Evolutionary conservation across 2,888 invertebrate species (phyloP), one percentile per base, ranked within the genome.

Genomic region (Chironomus riparius): DNA sequence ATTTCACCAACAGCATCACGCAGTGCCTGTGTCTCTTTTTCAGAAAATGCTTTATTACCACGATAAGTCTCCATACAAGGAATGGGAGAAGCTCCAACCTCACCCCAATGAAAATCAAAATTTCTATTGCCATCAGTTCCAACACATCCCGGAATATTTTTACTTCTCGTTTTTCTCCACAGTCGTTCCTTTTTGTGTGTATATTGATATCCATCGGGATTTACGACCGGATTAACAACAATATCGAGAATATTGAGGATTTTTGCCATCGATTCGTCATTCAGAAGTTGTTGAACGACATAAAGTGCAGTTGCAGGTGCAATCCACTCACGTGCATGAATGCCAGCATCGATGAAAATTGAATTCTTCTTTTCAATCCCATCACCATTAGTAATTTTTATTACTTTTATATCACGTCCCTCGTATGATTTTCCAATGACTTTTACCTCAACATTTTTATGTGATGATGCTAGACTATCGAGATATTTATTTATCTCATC

Each of bases 261-360:
- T 0, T 81, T 79, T 68, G 80, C 80, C 77, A 10, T 38, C 38
- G 82, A 83, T 5, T 82, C 80, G 79, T 90, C 87, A 79, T 87
- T 87, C 0, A 89, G 85, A 78, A 92, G 81, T 80, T 91, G 89
- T 77, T 87, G 85, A 77, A 91, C 89, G 76, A 89, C 85, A 81
- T 89, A 91, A 0, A 90, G 83, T 0, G 89, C 89, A 0, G 87
- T 85, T 0, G 90, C 87, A 0, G 90, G 88, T 0, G 91, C 86
- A 77, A 91, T 89, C 92, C 92, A 92, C 83, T 92, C 92, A 70
- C 91, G 86, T 0, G 88, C 86, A 79, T 89, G 89, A 72, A 89
- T 76, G 4, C 76, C 77, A 24, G 76, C 77, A 69, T 77, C 76
- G 18, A 76, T 71, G 38, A 75, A 77, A 68, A 77, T 72, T 28